These are phyloP conservation scores for Argyra leucocephala DNA, from an alignment of 2,888 invertebrate genomes.

Conservation along the genomic window DNA sequence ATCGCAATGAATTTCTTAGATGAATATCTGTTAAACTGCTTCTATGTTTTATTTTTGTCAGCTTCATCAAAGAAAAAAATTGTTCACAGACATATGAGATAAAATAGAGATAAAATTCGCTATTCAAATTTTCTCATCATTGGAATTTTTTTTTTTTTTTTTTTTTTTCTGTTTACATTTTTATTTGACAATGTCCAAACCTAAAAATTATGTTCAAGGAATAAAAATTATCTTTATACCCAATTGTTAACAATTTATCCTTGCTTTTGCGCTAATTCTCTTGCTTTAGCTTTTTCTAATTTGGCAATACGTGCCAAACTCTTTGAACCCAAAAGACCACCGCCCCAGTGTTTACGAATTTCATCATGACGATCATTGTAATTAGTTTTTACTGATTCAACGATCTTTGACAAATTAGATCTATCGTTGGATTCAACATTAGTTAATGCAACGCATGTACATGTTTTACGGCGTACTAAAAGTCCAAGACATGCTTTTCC, in stretches of 20 bases:
- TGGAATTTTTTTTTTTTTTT: no score
- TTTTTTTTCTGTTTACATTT: not conserved
- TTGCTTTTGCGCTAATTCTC: constrained; percentile 90
- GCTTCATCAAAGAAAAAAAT: no score
- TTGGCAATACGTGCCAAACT: constrained; percentile 92
- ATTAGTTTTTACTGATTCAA: constrained; percentile 94
- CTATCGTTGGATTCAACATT: constrained; percentile 81
- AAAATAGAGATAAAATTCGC: no score
- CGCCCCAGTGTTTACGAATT: constrained; percentile 97
- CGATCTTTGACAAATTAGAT: constrained; percentile 77
- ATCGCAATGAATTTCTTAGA: no score
- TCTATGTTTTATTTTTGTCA: no score
- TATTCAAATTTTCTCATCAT: no score
- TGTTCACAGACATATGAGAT: no score
- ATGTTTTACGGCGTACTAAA: constrained; percentile 92
- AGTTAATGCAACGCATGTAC: constrained; percentile 79
- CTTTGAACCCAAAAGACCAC: constrained; percentile 91
- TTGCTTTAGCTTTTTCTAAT: constrained; percentile 92
- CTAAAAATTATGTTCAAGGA: constrained; percentile 8
- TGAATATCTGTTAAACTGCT: no score
- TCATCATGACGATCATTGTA: constrained; percentile 98
- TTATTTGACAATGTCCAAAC: constrained; percentile 5
- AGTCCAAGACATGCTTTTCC: constrained; percentile 94
- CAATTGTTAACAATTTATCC: constrained; percentile 49
- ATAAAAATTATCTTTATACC: constrained; percentile 8